Conservation (phyloP, 2,888 invertebrate genomes). For the Dasypogon diadema region DNA sequence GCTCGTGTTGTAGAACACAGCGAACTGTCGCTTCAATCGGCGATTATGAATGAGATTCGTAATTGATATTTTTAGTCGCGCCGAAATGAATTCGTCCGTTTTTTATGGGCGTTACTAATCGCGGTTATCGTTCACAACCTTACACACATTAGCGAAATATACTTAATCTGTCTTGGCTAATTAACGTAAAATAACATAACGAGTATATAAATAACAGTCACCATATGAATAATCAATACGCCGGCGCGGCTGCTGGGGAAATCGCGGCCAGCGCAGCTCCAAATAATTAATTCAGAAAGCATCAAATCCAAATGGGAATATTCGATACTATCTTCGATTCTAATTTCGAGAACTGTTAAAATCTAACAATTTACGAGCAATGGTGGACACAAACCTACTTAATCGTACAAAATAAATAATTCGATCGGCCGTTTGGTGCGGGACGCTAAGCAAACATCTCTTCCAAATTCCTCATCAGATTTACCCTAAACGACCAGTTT, state of each 20-base stretch:
- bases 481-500: constrained; percentile 11
- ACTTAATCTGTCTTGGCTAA: constrained; percentile 45
- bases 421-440: not conserved
- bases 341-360: constrained; percentile 37
- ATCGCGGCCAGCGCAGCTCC: not conserved
- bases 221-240: constrained; percentile 34
- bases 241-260: not conserved
- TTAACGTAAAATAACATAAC: constrained; percentile 46
- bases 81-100: constrained; percentile 27
- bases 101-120: constrained; percentile 41
- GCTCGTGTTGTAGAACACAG: not conserved
- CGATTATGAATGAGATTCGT: constrained; percentile 25
- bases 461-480: not conserved
- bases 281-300: constrained; percentile 35
- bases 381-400: not conserved
- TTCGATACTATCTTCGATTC: constrained; percentile 34
- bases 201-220: constrained; percentile 40
- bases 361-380: constrained; percentile 40
- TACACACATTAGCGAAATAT: constrained; percentile 27
- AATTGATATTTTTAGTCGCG: constrained; percentile 32
- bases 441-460: not conserved
- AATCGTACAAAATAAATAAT: constrained; percentile 36
- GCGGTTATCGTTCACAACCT: constrained; percentile 19
- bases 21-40: not conserved
- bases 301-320: constrained; percentile 22